Evolutionary conservation across 2,888 invertebrate species (phyloP).

Genomic region (Neoscelio sp.): DNA sequence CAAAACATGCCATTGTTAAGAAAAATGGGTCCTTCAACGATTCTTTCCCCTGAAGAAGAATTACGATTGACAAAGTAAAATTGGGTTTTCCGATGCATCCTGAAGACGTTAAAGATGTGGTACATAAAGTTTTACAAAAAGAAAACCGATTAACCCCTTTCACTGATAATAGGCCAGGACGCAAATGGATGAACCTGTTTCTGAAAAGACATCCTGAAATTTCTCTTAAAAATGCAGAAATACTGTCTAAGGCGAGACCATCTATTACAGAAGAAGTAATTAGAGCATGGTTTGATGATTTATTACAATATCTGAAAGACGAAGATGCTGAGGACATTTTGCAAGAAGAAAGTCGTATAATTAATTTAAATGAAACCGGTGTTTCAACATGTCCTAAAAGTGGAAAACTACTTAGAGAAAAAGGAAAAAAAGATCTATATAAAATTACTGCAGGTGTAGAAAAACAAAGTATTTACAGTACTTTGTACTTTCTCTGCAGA

Average conservation of each 20-base stretch:
- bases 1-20: conserved; percentile 25
- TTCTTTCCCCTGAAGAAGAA: conserved; percentile 57
- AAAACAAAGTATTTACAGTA: conserved; percentile 44
- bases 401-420: conserved; percentile 40
- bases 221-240: conserved; percentile 66
- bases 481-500: conserved; percentile 21
- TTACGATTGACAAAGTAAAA: conserved; percentile 58
- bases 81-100: conserved; percentile 72
- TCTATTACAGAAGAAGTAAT: conserved; percentile 53
- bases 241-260: conserved; percentile 70
- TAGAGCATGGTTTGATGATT: conserved; percentile 41
- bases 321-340: conserved; percentile 43
- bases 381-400: conserved; percentile 46
- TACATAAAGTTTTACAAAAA: conserved; percentile 64
- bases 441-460: conserved; percentile 55
- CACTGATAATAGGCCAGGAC: conserved; percentile 69
- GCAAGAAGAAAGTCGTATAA: conserved; percentile 51
- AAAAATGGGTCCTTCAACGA: conserved; percentile 60
- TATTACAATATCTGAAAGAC: conserved; percentile 12
- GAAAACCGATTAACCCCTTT: conserved; percentile 67
- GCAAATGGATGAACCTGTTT: conserved; percentile 71
- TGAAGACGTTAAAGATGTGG: conserved; percentile 70
- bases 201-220: conserved; percentile 63
- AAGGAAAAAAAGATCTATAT: conserved; percentile 61
- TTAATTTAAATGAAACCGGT: conserved; percentile 66